Evolutionary conservation across 1,140 invertebrate species (phyloP), one percentile per base, ranked within the genome.

Genomic region (Trichomalopsis sarcophagae): DNA sequence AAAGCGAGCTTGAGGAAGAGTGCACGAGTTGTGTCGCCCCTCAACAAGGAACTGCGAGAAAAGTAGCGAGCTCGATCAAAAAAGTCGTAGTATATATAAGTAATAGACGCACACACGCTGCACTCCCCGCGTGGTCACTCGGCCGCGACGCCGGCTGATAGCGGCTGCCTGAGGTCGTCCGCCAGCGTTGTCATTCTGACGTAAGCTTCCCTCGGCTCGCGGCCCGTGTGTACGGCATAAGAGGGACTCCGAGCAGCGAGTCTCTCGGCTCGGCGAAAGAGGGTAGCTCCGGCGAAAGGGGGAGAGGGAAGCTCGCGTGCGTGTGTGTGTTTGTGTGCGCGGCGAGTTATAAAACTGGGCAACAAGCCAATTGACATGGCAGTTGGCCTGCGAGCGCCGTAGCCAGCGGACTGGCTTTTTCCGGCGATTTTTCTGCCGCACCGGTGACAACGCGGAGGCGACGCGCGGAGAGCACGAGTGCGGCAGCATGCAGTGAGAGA

Each of bases 351-450:
- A 92, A 93, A 92, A 92, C 91, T 92, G 91, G 92, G 92, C 92
- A 93, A 92, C 91, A 91, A 92, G 92, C 92, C 92, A 93, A 93
- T 92, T 92, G 92, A 92, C 91, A 92, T 92, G 90, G 89, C 91
- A 93, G 92, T 93, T 92, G 90, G 91, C 89, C 88, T 89, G 91
- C 91, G 89, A 92, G 90, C 90, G 88, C 88, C 91, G 91, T 88
- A 87, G 89, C 88, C 89, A 90, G 90, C 90, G 89, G 90, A 91
- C 88, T 44, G 9, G 6, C 10, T 36, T 36, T 36, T 36, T 36
- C 33, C 0, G 73, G 1, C 87, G 89, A 91, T 89, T 89, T 50
- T 87, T 90, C 92, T 91, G 88, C 89, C 89, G 88, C 89, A 87
- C 40, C 91, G 90, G 87, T 62, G 68, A 30, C 33, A 36, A 75